A percentile compares a stretch with the other conserved stretches of the same genome.
Conservation (phyloP, 2,113 vertebrate species). For the Mesitornis unicolor region DNA sequence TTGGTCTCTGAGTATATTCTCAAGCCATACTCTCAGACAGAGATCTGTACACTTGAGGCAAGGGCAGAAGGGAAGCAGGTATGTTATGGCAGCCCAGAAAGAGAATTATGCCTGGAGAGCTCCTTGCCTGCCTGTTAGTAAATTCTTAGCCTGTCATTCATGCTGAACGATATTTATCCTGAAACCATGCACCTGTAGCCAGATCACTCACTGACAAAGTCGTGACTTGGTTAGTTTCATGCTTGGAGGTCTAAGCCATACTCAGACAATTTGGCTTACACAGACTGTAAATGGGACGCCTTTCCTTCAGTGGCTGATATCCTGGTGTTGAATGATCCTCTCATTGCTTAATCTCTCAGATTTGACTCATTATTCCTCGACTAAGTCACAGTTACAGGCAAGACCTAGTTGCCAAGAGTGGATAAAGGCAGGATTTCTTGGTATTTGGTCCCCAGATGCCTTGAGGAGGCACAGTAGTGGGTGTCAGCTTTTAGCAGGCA, state of each 20-base stretch:
- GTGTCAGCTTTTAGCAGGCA: not conserved
- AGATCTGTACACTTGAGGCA: not conserved
- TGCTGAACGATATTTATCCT: not conserved
- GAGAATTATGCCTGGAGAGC: not conserved
- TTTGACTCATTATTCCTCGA: not conserved
- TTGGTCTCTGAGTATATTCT: not conserved
- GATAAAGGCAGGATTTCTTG: not conserved
- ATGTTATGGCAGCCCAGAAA: not conserved
- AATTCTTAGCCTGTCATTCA: not conserved
- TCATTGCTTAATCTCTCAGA: not conserved
- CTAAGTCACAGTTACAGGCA: not conserved
- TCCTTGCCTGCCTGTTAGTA: not conserved
- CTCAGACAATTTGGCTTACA: not conserved
- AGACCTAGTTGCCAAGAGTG: not conserved
- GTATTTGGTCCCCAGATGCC: not conserved
- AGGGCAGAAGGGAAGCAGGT: not conserved
- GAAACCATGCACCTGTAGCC: not conserved
- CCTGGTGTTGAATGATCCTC: not conserved
- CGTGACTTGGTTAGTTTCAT: accelerated
- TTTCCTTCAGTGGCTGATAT: not conserved
- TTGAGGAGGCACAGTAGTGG: not conserved
- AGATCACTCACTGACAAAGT: not conserved
- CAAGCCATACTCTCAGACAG: not conserved
- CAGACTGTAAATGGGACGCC: not conserved
- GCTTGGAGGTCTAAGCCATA: not conserved